These are phyloP conservation scores for Macrotrachela quadricornifera DNA, from an alignment of 1,140 invertebrate genomes.

Conservation along the genomic window DNA sequence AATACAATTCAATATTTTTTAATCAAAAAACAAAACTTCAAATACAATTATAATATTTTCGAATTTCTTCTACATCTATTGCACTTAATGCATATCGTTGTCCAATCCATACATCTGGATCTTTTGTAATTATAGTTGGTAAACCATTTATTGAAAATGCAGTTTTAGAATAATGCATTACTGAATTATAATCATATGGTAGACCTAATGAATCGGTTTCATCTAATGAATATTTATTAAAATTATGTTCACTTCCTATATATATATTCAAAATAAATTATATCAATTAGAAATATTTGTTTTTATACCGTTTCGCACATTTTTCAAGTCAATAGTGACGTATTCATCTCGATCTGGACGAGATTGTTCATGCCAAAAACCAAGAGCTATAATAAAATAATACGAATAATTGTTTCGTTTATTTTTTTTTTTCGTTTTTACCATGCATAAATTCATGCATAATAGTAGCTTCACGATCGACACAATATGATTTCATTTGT, in stretches of 20 bases:
- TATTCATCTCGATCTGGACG: constrained; percentile 26
- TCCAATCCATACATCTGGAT: background rate
- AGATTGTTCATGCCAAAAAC: constrained; percentile 36
- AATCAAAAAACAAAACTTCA: no score
- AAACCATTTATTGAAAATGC: constrained; percentile 5
- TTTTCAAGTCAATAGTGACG: constrained; percentile 14
- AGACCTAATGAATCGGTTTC: background rate
- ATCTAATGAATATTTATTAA: constrained; percentile 1
- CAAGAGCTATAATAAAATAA: constrained; percentile 31
- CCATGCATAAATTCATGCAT: no score
- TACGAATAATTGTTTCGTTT: no score
- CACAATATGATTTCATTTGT: no score
- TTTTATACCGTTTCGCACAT: no score
- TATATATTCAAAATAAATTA: no score
- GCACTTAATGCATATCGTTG: background rate
- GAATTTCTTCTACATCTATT: constrained; percentile 4
- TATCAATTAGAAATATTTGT: no score
- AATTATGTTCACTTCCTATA: background rate
- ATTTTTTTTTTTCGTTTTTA: no score
- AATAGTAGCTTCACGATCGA: no score
- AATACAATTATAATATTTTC: constrained; percentile 4
- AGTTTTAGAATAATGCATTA: constrained; percentile 8
- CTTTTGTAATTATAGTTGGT: background rate
- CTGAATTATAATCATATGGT: constrained; percentile 4
- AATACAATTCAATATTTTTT: no score